Evolutionary conservation across 2,113 vertebrate genomes (phyloP).

Genomic region (Clupea harengus): DNA sequence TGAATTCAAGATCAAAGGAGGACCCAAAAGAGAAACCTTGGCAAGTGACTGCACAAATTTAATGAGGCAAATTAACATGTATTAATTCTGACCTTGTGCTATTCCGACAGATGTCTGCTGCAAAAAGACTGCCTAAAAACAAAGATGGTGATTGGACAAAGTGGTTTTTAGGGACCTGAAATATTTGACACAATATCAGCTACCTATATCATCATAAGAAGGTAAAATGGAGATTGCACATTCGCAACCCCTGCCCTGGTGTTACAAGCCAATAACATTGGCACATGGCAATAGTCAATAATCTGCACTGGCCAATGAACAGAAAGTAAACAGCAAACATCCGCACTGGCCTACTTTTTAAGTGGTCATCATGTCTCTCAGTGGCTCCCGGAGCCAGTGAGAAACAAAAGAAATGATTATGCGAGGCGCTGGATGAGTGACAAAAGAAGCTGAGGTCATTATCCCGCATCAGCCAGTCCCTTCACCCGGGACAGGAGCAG

Average conservation of each 20-base stretch:
- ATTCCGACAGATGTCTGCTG: conserved; percentile 70
- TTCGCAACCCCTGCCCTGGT: neutral
- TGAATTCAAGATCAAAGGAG: conserved; percentile 73
- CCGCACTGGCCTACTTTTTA: neutral
- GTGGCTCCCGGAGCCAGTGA: neutral
- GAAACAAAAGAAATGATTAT: neutral
- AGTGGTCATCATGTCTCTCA: no score
- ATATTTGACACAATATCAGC: neutral
- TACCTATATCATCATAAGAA: neutral
- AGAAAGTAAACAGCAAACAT: neutral
- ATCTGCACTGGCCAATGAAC: neutral
- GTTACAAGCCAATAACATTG: neutral
- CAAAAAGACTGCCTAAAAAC: conserved; percentile 45
- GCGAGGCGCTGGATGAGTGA: neutral
- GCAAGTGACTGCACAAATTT: conserved; percentile 68
- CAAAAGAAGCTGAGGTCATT: conserved; percentile 33
- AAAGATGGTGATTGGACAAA: conserved; percentile 35
- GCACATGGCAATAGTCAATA: neutral
- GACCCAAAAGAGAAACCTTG: conserved; percentile 63
- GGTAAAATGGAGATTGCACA: neutral
- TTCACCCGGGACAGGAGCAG: conserved; percentile 21
- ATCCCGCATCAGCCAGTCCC: conserved; percentile 33
- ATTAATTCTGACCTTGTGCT: conserved; percentile 74
- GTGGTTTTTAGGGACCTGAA: neutral
- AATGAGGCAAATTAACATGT: conserved; percentile 79